Base-by-base conservation (phyloP, 2,888 invertebrate species). In the Cactoblastis cactorum region DNA sequence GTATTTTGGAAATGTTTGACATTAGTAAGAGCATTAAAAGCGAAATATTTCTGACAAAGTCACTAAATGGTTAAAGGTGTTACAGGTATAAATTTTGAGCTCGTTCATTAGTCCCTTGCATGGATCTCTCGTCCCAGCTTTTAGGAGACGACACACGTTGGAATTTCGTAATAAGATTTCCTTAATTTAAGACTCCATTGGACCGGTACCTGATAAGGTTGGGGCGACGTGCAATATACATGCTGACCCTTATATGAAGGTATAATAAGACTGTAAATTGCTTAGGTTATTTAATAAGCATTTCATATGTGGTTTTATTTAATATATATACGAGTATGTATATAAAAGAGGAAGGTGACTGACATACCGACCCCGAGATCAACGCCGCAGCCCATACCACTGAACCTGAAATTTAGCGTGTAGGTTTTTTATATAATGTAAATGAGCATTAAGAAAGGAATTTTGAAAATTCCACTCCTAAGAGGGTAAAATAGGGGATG, bases 101-200 rank as follows among this genome's bases (percentile, higher is more conserved):
- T 79, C 80, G 82, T 86, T 88, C 85, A 86, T 88, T 87, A 87
- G 80, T 74, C 74, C 63, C 63, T 62, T 67, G 62, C 71, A 69
- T 57, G 69, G 65, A 71, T 70, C 71, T 15, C 71, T 63, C 78
- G 77, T 76, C 70, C 70, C 63, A 67, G 81, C 83, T 83, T 80
- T 83, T 80, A 84, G 75, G 65, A 68, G 78, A 83, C 85, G 78
- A 83, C 85, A 84, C 84, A 82, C 82, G 85, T 82, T 65, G 86
- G 87, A 85, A 87, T 88, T 87, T 86, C 73, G 77, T 86, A 87
- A 87, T 88, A 86, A 84, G 80, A 82, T 86, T 87, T 83, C 73
- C 85, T 80, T 83, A 87, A 87, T 84, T 84, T 84, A 82, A 80
- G 74, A 77, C 77, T 71, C 65, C 35, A 37, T 35, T 19, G 14